Conservation (phyloP, 2,113 vertebrate genomes). For the Phrynosoma blainvillii region DNA sequence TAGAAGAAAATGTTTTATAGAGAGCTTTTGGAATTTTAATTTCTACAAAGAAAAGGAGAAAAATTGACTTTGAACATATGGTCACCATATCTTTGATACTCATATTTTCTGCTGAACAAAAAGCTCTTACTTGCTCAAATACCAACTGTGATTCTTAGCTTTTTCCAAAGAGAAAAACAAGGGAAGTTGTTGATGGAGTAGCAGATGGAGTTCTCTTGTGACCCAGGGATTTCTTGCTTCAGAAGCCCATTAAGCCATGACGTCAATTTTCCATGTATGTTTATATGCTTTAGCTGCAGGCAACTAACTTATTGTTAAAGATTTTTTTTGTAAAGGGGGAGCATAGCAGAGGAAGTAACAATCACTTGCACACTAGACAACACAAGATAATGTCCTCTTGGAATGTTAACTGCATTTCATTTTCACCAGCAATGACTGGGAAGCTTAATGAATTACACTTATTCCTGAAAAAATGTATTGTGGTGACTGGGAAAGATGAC, state of each 20-base stretch:
- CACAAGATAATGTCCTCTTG: constrained; percentile 49
- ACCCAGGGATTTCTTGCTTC: constrained; percentile 49
- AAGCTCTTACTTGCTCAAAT: constrained; percentile 7
- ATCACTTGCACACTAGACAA: constrained; percentile 42
- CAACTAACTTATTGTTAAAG: constrained; percentile 37
- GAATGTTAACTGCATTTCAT: constrained; percentile 57
- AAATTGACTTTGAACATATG: constrained; percentile 6
- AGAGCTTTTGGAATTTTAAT: not conserved
- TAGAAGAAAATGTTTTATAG: not conserved
- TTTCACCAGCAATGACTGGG: constrained; percentile 54
- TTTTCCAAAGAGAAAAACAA: constrained; percentile 36
- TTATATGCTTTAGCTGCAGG: constrained; percentile 44
- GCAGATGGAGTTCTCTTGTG: constrained; percentile 55
- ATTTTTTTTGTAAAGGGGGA: constrained; percentile 40
- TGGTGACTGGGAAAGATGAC: constrained; percentile 43
- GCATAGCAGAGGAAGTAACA: constrained; percentile 48
- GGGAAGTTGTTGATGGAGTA: constrained; percentile 57
- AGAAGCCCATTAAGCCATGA: constrained; percentile 49
- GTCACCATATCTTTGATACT: not conserved
- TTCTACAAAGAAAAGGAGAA: constrained; percentile 17
- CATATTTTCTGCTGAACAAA: constrained; percentile 29
- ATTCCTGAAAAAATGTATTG: constrained; percentile 46
- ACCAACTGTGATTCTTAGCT: constrained; percentile 26
- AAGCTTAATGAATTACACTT: constrained; percentile 40
- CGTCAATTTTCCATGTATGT: constrained; percentile 48